Evolutionary conservation across 1,140 invertebrate genomes (phyloP).

Genomic region (Colletes latitarsis): DNA sequence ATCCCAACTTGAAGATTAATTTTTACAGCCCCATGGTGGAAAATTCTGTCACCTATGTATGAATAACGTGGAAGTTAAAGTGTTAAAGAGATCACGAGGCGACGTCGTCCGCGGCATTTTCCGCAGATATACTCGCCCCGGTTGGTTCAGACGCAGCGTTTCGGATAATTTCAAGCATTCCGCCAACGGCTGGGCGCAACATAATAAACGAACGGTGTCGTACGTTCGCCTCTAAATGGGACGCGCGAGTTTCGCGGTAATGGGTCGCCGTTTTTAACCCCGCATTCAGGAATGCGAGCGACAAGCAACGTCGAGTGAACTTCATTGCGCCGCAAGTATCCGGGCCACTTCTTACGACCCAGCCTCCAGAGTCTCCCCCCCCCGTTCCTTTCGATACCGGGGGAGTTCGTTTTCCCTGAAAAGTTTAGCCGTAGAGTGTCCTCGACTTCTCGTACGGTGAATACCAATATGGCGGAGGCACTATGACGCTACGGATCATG

Average conservation of each 20-base stretch:
- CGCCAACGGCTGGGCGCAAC: too few relatives aligned
- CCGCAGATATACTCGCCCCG: neutral
- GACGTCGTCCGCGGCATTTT: neutral
- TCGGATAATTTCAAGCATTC: slow-evolving; percentile 7
- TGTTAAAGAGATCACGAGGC: too few relatives aligned
- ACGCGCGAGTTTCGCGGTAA: slow-evolving; percentile 1
- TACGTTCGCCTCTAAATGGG: neutral
- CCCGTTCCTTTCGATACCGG: slow-evolving; percentile 3
- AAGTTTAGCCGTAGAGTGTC: slow-evolving; percentile 16
- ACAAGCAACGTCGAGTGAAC: slow-evolving; percentile 1
- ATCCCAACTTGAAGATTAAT: too few relatives aligned
- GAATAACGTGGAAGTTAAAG: too few relatives aligned
- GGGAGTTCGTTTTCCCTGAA: neutral
- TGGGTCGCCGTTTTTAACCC: neutral
- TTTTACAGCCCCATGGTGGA: too few relatives aligned
- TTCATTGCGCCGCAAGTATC: slow-evolving; percentile 28
- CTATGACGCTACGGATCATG: neutral
- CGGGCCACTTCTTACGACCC: neutral
- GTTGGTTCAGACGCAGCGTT: neutral
- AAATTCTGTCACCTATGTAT: too few relatives aligned
- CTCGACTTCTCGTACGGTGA: neutral
- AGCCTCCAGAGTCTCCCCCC: too few relatives aligned
- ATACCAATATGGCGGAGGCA: slow-evolving; percentile 20
- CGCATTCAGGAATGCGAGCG: neutral
- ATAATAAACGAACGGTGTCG: slow-evolving; percentile 6